These are phyloP conservation scores for Cephalopterus ornatus DNA, from an alignment of 2,113 vertebrate genomes.

Conservation along the genomic window DNA sequence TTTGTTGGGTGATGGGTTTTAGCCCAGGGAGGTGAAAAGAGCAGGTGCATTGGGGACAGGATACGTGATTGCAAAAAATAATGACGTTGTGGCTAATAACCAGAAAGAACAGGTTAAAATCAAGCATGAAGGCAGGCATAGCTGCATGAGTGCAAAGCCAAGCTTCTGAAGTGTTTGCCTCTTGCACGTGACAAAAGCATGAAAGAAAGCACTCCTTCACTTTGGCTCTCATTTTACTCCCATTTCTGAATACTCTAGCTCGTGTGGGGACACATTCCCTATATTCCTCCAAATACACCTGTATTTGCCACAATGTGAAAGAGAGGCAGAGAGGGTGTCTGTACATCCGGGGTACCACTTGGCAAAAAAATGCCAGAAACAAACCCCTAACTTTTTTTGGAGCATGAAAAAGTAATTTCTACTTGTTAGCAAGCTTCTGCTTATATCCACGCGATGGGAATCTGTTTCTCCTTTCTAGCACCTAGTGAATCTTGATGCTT, in stretches of 20 bases:
- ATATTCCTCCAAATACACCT: not conserved
- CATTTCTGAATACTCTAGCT: not conserved
- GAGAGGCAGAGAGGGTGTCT: not conserved
- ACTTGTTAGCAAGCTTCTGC: conserved; percentile 4
- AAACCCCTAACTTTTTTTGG: not conserved
- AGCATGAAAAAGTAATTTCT: not conserved
- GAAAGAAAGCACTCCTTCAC: not conserved
- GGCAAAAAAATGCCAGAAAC: not conserved
- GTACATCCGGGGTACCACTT: accelerated
- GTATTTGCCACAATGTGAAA: not conserved
- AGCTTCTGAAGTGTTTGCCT: not conserved
- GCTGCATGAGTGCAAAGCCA: not conserved
- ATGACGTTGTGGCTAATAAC: not conserved
- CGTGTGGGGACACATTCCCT: not conserved
- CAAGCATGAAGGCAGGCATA: not conserved
- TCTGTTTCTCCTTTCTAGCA: conserved; percentile 13
- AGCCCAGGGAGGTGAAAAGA: not conserved
- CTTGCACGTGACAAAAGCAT: not conserved
- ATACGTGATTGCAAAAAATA: not conserved
- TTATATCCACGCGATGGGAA: not conserved
- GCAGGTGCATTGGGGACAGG: conserved; percentile 23
- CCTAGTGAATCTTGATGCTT: conserved; percentile 45
- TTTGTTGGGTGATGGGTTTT: not conserved
- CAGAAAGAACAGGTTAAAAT: not conserved
- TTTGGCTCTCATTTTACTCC: not conserved